Base-by-base conservation (phyloP, 2,888 invertebrate genomes). In the Caenorhabditis panamensis region DNA sequence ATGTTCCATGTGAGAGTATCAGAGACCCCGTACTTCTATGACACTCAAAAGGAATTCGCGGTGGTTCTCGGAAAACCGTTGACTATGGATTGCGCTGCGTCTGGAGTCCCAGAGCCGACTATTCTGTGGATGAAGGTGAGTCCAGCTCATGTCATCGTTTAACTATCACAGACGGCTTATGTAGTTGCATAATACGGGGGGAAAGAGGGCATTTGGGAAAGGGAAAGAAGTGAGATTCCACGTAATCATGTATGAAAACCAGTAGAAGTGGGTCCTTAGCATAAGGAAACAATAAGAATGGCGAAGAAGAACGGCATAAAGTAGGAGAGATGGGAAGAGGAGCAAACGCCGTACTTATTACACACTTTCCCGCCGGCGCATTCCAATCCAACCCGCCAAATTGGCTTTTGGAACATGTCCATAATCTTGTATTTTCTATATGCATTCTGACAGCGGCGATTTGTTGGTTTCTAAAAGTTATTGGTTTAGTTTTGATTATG, bases 1-100 rank as follows among this genome's bases (percentile, higher is more conserved):
- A 91, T 92, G 31, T 93, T 93, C 81, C 91, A 92, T 36, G 86
- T 94, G 0, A 92, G 92, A 49, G 93, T 94, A 90, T 69, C 87
- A 92, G 92, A 92, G 53, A 90, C 91, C 6, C 92, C 92, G 13
- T 87, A 79, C 16, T 91, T 92, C 79, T 67, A 86, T n/a, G 89
- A 89, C 72, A 71, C 71, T 18, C 86, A 88, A 67, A 71, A 78
- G 13, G 82, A 86, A 5, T 88, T 87, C 26, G 90, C 92, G 0
- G 84, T 93, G 31, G 83, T 91, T 51, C 92, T 93, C 89, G 93
- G 93, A 0, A 91, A 93, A 63, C 86, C 93, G 11, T 92, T 93
- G 2, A 91, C 92, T 54, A 88, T 94, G 18, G 92, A 93, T 0
- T 94, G 94, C 89, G 83, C 89, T 0, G 92, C 92, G 0, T 83